Base-by-base conservation (phyloP, 2,113 vertebrate genomes). In the Sapajus apella region DNA sequence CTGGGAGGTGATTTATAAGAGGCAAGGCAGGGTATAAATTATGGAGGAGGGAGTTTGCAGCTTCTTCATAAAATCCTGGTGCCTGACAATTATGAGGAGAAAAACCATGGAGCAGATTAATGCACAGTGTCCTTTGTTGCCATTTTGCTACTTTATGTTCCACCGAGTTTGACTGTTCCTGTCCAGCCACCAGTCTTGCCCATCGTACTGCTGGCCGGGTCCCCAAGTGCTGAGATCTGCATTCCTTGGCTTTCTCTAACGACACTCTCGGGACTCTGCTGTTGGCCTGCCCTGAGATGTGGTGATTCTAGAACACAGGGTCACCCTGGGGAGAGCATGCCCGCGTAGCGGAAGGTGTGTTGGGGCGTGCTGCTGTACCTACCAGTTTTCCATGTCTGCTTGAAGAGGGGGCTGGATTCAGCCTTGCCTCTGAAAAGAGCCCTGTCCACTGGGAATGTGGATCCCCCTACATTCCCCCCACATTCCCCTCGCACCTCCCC, bases 1-100 rank as follows among this genome's bases (percentile, higher is more conserved):
- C 94, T 66, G 85, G 96, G 90, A 97, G 43, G 92, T 98, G 98
- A 98, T 98, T 98, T 98, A 97, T 97, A 98, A 95, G 97, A 97
- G 95, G 94, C 90, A 30, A 98, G 98, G 96, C 96, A 96, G 52
- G 96, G 93, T 98, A 96, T 96, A 91, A 43, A 70, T 83, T 90
- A 98, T 93, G 96, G 97, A 58, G 94, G 96, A 94, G 80, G 76
- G 95, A 97, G 90, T 93, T 87, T 97, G 95, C 97, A 85, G 97
- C 87, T 98, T 96, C 97, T 97, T 92, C 88, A 40, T 91, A 85
- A 95, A 90, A 95, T 94, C 90, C 83, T 9, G 6, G 72, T 77
- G 94, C 79, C 52, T 64, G 37, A 96, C 79, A 43, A 91, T 94
- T 91, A 95, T 0, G 17, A 5, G 47, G 81, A 87, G 95, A 52